Conservation (phyloP, 2,888 invertebrate genomes). For the Ophion ventricosus region DNA sequence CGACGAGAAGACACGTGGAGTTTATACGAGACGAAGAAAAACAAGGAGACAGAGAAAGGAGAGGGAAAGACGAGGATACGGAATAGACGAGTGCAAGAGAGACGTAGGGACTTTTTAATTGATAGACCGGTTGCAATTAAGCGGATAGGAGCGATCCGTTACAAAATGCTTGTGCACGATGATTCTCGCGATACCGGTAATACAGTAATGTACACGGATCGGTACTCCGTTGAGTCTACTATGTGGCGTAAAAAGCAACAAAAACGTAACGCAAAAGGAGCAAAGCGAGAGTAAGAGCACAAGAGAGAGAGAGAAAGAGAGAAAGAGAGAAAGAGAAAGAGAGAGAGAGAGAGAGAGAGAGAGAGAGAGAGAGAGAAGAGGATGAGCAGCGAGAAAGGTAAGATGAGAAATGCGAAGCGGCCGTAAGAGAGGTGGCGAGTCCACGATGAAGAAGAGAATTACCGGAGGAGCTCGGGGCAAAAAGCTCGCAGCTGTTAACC, state of each 20-base stretch:
- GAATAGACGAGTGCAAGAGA: conserved; percentile 24
- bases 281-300: neutral
- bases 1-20: no score
- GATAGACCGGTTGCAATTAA: conserved; percentile 67
- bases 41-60: conserved; percentile 1
- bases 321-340: neutral
- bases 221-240: conserved; percentile 41
- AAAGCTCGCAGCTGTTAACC: conserved; percentile 70
- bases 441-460: conserved; percentile 63
- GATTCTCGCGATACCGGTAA: conserved; percentile 48
- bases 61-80: no score
- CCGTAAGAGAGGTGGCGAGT: conserved; percentile 54
- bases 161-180: conserved; percentile 29
- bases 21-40: no score
- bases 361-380: neutral
- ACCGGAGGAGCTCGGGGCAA: conserved; percentile 58
- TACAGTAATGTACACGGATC: conserved; percentile 35
- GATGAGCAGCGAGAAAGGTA: conserved; percentile 15
- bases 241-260: conserved; percentile 22
- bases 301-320: neutral
- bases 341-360: neutral
- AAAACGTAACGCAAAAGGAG: neutral
- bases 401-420: conserved; percentile 43
- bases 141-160: conserved; percentile 58
- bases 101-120: conserved; percentile 70